A percentile compares a stretch with the other conserved stretches of the same genome.
These are phyloP conservation scores for Phortica okadai DNA, from an alignment of 2,888 invertebrate species.

Conservation along the genomic window DNA sequence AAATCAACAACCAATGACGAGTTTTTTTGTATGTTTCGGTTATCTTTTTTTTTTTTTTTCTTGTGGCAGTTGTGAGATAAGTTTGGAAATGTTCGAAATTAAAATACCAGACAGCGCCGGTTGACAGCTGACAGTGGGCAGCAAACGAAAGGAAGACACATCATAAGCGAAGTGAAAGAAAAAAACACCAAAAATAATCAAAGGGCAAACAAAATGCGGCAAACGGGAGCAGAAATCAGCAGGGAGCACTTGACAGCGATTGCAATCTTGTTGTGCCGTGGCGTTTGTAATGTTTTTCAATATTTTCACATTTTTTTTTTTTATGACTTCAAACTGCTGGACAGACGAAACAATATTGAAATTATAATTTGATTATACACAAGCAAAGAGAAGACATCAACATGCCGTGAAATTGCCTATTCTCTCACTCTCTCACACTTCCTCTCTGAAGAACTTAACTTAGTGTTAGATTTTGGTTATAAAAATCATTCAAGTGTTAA, in stretches of 20 bases:
- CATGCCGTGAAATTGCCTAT: background rate
- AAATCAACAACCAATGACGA: slow-evolving; percentile 50
- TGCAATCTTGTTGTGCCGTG: background rate
- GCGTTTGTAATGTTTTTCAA: too few relatives aligned
- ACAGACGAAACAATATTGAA: background rate
- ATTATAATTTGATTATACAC: slow-evolving; percentile 25
- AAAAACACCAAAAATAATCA: background rate
- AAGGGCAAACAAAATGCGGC: background rate
- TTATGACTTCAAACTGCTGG: background rate
- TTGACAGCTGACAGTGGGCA: slow-evolving; percentile 35
- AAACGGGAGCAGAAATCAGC: slow-evolving; percentile 3
- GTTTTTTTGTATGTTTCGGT: background rate
- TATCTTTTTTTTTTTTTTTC: background rate
- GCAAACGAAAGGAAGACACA: background rate
- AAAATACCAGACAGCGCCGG: slow-evolving; percentile 15
- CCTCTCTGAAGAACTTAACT: background rate
- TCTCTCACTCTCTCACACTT: background rate
- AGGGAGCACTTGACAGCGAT: slow-evolving; percentile 13
- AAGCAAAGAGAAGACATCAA: background rate
- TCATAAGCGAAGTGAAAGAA: too few relatives aligned
- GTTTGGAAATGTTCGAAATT: slow-evolving; percentile 16
- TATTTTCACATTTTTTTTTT: too few relatives aligned
- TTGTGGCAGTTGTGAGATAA: background rate
- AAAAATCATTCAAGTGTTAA: slow-evolving; percentile 63
- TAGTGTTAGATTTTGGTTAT: slow-evolving; percentile 18